Conservation (phyloP, 2,888 invertebrate species). For the Hipparchia semele region DNA sequence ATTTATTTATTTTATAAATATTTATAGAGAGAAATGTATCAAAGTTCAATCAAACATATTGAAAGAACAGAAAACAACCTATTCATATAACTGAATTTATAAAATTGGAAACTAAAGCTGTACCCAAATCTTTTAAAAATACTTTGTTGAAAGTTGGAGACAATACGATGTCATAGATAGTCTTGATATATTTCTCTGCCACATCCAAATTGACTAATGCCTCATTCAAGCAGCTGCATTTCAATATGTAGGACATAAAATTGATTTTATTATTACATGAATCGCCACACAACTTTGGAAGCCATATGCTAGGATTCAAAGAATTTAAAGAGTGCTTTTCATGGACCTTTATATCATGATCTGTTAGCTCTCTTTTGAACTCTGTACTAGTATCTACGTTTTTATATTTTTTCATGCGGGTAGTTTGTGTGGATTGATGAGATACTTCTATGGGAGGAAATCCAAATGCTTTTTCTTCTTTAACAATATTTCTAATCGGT, state of each 20-base stretch:
- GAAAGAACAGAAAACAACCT: not conserved
- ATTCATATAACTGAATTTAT: slow-evolving; percentile 31
- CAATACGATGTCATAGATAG: slow-evolving; percentile 23
- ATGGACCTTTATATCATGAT: not conserved
- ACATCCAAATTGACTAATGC: slow-evolving; percentile 20
- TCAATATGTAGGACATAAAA: slow-evolving; percentile 29
- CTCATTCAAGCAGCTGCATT: slow-evolving; percentile 35
- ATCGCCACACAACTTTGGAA: slow-evolving; percentile 29
- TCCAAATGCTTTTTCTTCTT: not conserved
- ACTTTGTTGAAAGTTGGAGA: slow-evolving; percentile 38
- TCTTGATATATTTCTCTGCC: slow-evolving; percentile 17
- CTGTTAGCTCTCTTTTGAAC: slow-evolving; percentile 3
- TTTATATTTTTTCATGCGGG: not conserved
- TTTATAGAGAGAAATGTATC: too few relatives aligned
- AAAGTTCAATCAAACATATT: not conserved
- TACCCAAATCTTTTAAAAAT: slow-evolving; percentile 45
- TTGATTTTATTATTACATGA: slow-evolving; percentile 23
- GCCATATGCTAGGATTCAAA: slow-evolving; percentile 33
- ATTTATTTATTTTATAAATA: too few relatives aligned
- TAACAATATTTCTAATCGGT: not conserved
- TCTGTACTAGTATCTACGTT: slow-evolving; percentile 25
- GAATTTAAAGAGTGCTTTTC: not conserved
- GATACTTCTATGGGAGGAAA: not conserved
- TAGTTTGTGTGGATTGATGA: slow-evolving; percentile 9
- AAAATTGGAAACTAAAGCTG: slow-evolving; percentile 42